phyloP scores from a whole-genome alignment of 2,113 vertebrate species.

The Lophura nycthemera region DNA sequence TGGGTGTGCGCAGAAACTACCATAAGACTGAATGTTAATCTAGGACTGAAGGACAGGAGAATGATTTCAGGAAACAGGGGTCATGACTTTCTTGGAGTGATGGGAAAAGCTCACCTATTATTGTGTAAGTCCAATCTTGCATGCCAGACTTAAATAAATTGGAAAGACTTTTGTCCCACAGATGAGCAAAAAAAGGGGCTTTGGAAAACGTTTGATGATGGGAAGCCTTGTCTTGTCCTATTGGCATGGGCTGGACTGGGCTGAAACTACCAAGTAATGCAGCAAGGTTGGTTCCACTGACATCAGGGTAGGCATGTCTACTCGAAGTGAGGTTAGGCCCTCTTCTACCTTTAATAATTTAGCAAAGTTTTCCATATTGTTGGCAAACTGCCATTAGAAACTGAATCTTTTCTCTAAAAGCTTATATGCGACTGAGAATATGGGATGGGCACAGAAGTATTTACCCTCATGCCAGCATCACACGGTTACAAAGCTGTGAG shows the following conservation, averaged over 20 bases:
- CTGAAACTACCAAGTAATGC: background rate
- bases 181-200: background rate
- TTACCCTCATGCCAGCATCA: background rate
- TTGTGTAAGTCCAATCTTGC: background rate
- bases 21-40: background rate
- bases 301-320: background rate
- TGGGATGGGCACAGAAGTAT: background rate
- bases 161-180: background rate
- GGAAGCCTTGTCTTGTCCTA: background rate
- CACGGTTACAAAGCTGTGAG: background rate
- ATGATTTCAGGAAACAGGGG: background rate
- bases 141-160: background rate
- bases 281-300: background rate
- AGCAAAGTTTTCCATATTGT: background rate
- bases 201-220: background rate
- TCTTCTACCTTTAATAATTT: background rate
- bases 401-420: background rate
- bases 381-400: background rate
- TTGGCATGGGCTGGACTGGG: background rate
- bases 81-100: background rate
- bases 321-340: background rate
- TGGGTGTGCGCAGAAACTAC: background rate
- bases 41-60: background rate
- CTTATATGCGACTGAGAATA: background rate
- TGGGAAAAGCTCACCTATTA: background rate